Evolutionary conservation across 2,888 invertebrate genomes (phyloP), one percentile per base, ranked within the genome.

Genomic region (Latheticus oryzae): DNA sequence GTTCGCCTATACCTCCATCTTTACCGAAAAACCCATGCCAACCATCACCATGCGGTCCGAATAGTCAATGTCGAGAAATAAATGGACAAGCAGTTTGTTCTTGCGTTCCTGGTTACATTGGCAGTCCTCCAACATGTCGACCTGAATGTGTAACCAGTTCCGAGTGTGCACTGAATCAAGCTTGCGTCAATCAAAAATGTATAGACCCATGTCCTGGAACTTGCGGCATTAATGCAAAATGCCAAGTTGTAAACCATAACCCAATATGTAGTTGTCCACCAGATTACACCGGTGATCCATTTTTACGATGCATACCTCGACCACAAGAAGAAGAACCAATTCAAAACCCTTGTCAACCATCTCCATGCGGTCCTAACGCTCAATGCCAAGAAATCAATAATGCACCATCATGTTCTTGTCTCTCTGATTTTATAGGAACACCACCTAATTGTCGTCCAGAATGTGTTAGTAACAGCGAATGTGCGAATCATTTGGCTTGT

Each of bases 141-240:
- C 90, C 90, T 2, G 91, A 91, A 76, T 91, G 91, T 72, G 83
- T 84, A 16, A 84, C 88, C 58, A 88, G 87, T 71, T 83, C 87
- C 0, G 89, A 90, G 72, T 91, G 90, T 73, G 76, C 72, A 83
- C 87, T 0, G 65, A 85, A 86, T 61, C 79, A 83, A 69, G 89
- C 90, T 5, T 90, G 90, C 69, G 86, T 86, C 33, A 87, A 84
- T 73, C 85, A 87, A 70, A 87, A 85, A 73, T 91, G 91, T 76
- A 78, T 82, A 37, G 86, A 91, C 76, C 90, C 91, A 1, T 91
- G 91, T 69, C 87, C 87, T 5, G 89, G 88, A 28, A 85, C 87
- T 3, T 92, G 91, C 74, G 91, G 90, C 8, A 74, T 84, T 50
- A 85, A 85, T 63, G 88, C 91, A 0, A 79, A 85, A 48, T 92